Evolutionary conservation across 2,888 invertebrate genomes (phyloP), one percentile per base, ranked within the genome.

Genomic region (Andrena bucephala): DNA sequence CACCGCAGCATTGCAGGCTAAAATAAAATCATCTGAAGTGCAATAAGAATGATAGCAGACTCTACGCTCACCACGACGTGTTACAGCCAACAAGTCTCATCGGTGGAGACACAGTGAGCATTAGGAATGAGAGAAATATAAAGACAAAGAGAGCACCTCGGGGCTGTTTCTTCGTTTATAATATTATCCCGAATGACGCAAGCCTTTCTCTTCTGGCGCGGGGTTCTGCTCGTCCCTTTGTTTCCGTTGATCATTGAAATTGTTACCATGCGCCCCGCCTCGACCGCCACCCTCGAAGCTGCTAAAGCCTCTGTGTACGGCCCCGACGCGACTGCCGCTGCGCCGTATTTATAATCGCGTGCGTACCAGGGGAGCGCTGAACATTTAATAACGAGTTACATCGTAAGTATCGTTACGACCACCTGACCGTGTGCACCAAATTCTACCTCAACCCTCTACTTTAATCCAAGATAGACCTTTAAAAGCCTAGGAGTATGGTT

Each of bases 1-100:
- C 89, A 89, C 86, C 89, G 89, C 90, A 90, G 90, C 90, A 89
- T 87, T 82, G 89, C 88, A 89, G 89, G 85, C 88, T 89, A 88
- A 86, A 87, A 89, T 85, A 85, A 83, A 87, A 89, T 78, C 88
- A 75, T 81, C 89, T 70, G 85, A 89, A 83, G 89, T 89, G 89
- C 87, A 86, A 89, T 89, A 89, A 89, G 85, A 88, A 89, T 83
- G 84, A 89, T 86, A 85, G 87, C 87, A 85, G 85, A 81, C 84
- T 77, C 87, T 78, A 85, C 77, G 63, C 66, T 85, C 85, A 77
- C 77, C 79, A 79, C 60, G 81, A 81, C 76, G 83, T 81, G 78
- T 80, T 86, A 77, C 84, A 65, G 78, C 79, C 82, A 83, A 80
- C 86, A 85, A 81, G 86, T 88, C 83, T 88, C 84, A 76, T 84